Evolutionary conservation across 2,888 invertebrate species (phyloP).

Genomic region (Listrodromus nycthemerus): DNA sequence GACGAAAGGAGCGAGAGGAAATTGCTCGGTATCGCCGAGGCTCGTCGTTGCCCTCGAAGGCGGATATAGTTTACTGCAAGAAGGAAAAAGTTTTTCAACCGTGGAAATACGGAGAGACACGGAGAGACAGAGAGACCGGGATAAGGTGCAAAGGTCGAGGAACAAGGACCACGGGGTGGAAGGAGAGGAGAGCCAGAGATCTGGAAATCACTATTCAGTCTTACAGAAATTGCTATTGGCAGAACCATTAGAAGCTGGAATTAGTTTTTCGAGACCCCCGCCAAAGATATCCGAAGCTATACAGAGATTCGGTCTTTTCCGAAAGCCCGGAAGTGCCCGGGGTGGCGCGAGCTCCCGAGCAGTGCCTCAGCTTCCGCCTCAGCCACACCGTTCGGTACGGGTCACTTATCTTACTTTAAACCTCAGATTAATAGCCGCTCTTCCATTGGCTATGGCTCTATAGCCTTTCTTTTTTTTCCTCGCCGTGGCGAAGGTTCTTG

Average conservation of each 20-base stretch:
- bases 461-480: slow-evolving; percentile 44
- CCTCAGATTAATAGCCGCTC: slow-evolving; percentile 75
- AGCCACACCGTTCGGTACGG: slow-evolving; percentile 66
- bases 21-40: slow-evolving; percentile 21
- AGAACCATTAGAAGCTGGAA: slow-evolving; percentile 79
- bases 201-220: slow-evolving; percentile 74
- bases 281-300: slow-evolving; percentile 60
- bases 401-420: slow-evolving; percentile 79
- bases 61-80: slow-evolving; percentile 18
- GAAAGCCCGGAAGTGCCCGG: slow-evolving; percentile 44
- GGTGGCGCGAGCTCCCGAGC: slow-evolving; percentile 52
- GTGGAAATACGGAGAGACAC: background rate
- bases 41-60: slow-evolving; percentile 6
- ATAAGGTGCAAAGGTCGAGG: background rate
- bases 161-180: slow-evolving; percentile 12
- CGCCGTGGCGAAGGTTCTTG: slow-evolving; percentile 56
- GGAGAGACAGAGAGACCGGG: background rate
- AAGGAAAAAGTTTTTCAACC: slow-evolving; percentile 36
- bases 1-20: background rate
- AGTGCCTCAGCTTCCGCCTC: slow-evolving; percentile 53
- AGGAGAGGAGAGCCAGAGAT: slow-evolving; percentile 52
- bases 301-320: slow-evolving; percentile 41
- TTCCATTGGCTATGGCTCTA: slow-evolving; percentile 57
- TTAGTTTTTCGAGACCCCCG: slow-evolving; percentile 75
- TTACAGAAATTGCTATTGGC: slow-evolving; percentile 79